Base-by-base conservation (phyloP, 2,113 vertebrate genomes). In the Lucifuga dentata region DNA sequence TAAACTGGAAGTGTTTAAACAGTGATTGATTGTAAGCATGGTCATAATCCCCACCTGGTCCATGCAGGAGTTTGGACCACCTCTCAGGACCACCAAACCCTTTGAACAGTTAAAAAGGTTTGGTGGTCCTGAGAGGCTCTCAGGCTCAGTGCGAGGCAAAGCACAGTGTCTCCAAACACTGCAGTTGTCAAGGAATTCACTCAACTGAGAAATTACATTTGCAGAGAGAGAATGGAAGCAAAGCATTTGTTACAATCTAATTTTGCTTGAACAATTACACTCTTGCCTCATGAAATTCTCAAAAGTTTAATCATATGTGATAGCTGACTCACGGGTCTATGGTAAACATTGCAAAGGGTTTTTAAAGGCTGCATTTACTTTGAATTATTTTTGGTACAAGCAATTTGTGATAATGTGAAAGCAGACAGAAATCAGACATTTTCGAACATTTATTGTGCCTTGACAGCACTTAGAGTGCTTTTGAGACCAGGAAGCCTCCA, bases 21-120 rank as follows among this genome's bases (percentile, higher is more conserved):
- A 53, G 49, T 68, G 63, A 71, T 44, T 76, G 73, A 76, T 78
- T 76, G 59, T 49, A 57, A 63, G 68, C 32, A 53, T 80, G 64
- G 65, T 65, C 52, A 52, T 74, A 50, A 53, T 36, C 52, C 16
- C 38, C 38, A 17, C 19, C 49, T 46, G 56, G 12, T 41, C 26
- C 40, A 43, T 21, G 24, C 29, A 61, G 58, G 8, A 2, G 17
- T 68, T 81, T 40, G 49, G 53, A 15, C 35, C 40, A 7, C 3
- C 26, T n/a, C n/a, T n/a, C n/a, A n/a, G n/a, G n/a, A n/a, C n/a
- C n/a, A n/a, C n/a, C n/a, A n/a, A n/a, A n/a, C n/a, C n/a, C n/a
- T n/a, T n/a, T n/a, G n/a, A 36, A 11, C 23, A 21, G n/a, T 53
- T 45, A 41, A 61, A 29, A 79, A 72, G 8, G 19, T 7, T 7